Percentiles rank a stretch among this genome's conserved stretches.
Evolutionary conservation across 2,888 invertebrate genomes (phyloP).

Genomic region (Tolmerus cingulatus): DNA sequence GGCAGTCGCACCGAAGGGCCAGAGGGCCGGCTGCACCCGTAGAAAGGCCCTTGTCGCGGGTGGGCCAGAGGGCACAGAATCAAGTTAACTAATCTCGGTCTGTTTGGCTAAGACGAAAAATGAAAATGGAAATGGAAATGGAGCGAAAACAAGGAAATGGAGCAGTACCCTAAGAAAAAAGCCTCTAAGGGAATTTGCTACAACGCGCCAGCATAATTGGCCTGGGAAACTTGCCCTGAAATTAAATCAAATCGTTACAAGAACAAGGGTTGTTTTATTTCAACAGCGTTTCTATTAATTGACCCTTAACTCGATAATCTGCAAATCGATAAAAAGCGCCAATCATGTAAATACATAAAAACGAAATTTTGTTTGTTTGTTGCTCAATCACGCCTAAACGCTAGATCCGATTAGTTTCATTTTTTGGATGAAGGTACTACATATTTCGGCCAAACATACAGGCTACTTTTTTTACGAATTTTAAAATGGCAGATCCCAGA

Average conservation of each 20-base stretch:
- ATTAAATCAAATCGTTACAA: background rate
- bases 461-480: too few species aligned
- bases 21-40: background rate
- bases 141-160: background rate
- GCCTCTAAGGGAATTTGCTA: background rate
- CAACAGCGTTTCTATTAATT: background rate
- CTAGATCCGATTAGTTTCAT: too few species aligned
- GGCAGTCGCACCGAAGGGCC: background rate
- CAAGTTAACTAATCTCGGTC: constrained; percentile 6
- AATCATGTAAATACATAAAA: too few species aligned
- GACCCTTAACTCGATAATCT: background rate
- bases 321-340: too few species aligned
- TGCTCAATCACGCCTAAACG: too few species aligned
- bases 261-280: background rate
- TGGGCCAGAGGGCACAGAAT: background rate
- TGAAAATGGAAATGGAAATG: background rate
- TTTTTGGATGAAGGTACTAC: too few species aligned
- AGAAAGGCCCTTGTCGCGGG: background rate
- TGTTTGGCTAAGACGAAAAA: background rate
- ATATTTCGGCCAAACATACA: too few species aligned
- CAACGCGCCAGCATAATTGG: background rate
- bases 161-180: background rate
- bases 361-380: too few species aligned
- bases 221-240: background rate
- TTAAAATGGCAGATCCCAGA: too few species aligned